Conservation (phyloP, 2,113 vertebrate genomes). For the Hemicordylus capensis region DNA sequence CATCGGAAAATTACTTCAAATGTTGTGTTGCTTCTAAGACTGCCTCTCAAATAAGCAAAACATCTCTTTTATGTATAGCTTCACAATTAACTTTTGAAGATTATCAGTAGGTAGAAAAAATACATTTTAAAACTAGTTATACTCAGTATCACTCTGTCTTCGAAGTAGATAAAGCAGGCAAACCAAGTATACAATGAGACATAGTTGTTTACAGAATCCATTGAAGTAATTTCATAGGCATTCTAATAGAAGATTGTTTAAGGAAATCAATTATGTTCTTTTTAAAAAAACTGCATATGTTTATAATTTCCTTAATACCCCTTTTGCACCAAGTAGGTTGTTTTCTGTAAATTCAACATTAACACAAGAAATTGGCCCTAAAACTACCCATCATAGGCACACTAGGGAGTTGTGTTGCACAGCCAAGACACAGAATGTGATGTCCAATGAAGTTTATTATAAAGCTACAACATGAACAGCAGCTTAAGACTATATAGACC, state of each 20-base stretch:
- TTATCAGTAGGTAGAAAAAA: not conserved
- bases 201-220: not conserved
- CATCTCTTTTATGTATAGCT: not conserved
- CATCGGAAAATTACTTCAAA: not conserved
- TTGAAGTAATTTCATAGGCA: not conserved
- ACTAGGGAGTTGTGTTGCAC: too few species aligned
- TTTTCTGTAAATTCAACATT: not conserved
- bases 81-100: not conserved
- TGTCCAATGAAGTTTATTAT: not conserved
- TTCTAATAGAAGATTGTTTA: not conserved
- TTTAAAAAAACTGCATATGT: not conserved
- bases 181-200: not conserved
- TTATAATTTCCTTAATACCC: not conserved
- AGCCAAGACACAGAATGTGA: not conserved
- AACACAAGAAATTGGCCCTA: not conserved
- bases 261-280: not conserved
- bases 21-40: not conserved
- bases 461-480: not conserved
- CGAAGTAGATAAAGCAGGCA: not conserved
- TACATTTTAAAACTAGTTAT: not conserved
- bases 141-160: not conserved
- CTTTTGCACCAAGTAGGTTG: not conserved
- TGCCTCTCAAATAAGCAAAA: accelerated
- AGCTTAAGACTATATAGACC: not conserved
- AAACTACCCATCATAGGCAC: too few species aligned